Evolutionary conservation across 2,113 vertebrate genomes (phyloP), one percentile per base, ranked within the genome.

Genomic region (Eclectus roratus): DNA sequence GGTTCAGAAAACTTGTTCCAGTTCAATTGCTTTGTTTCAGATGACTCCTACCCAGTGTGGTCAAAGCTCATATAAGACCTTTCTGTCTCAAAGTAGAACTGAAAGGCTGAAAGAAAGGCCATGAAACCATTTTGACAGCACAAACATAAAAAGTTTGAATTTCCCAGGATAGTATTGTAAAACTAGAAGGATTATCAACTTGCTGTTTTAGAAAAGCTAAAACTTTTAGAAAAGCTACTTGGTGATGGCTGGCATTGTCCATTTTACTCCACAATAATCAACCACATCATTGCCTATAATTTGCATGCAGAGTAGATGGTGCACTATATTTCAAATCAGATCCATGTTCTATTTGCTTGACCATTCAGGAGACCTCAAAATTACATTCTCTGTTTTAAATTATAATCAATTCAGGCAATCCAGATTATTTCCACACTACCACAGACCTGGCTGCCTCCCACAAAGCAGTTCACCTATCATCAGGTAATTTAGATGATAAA

Each of bases 11-110:
- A 46, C 14, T 11, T 53, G 13, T 27, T 74, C 14, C 58, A 3
- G 4, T 74, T 60, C 25, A 21, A 4, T 63, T 81, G 74, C 47
- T 27, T 91, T 55, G 6, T 17, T 78, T 78, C 31, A 58, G 17
- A 35, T 35, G 28, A 61, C 27, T 46, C 21, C 65, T 85, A 55
- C 3, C 6, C 13, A 11, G 3, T 70, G 65, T n/a, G 19, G 50
- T 89, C 91, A 96, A 47, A 50, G 91, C 58, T 90, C 69, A 88
- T 41, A 46, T 9, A 94, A 92, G 66, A 90, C 37, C 89, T 66
- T 64, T 82, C 29, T 89, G 11, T 60, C 17, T 58, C 69, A 24
- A 88, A 49, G 35, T 77, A 44, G 35, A 93, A 55, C 13, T 80
- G 25, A 50, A 80, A 92, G 47, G 5, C 25, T 80, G 61, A 73